These are phyloP conservation scores for Noctua janthe DNA, from an alignment of 2,888 invertebrate species.

Conservation along the genomic window DNA sequence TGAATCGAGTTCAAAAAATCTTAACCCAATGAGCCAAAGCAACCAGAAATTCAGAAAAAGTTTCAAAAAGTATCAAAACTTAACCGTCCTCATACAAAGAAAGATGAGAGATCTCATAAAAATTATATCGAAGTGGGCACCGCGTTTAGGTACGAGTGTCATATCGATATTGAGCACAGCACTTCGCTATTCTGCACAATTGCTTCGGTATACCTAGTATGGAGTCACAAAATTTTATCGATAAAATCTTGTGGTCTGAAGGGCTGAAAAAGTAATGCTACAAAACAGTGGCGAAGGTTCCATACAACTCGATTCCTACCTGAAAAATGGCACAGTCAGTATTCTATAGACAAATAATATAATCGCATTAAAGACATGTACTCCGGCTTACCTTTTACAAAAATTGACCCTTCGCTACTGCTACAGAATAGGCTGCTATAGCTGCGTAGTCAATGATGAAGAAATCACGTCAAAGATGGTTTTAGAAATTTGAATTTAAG, in stretches of 20 bases:
- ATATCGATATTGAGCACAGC: conserved; percentile 72
- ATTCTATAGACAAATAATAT: too few species aligned
- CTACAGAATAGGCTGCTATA: too few species aligned
- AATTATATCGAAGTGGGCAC: conserved; percentile 76
- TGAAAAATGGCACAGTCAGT: too few species aligned
- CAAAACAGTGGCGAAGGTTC: too few species aligned
- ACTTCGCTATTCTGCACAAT: conserved; percentile 58
- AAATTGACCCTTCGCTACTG: too few species aligned
- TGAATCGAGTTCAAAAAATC: not conserved
- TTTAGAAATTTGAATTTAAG: not conserved
- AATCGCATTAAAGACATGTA: too few species aligned
- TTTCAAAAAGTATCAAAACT: conserved; percentile 60
- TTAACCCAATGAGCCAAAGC: not conserved
- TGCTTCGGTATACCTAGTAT: conserved; percentile 36
- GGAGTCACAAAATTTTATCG: conserved; percentile 27
- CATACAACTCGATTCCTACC: too few species aligned
- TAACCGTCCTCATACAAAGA: conserved; percentile 7
- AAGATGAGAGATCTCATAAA: conserved; percentile 77
- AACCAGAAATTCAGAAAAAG: not conserved
- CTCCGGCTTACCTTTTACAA: too few species aligned
- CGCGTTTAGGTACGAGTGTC: conserved; percentile 70
- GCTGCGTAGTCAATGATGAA: not conserved
- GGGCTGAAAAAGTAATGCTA: conserved; percentile 2
- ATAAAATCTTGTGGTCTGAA: conserved; percentile 4
- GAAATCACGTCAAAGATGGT: not conserved